Evolutionary conservation across 2,888 invertebrate species (phyloP).

Genomic region (Aspidapion aeneum): DNA sequence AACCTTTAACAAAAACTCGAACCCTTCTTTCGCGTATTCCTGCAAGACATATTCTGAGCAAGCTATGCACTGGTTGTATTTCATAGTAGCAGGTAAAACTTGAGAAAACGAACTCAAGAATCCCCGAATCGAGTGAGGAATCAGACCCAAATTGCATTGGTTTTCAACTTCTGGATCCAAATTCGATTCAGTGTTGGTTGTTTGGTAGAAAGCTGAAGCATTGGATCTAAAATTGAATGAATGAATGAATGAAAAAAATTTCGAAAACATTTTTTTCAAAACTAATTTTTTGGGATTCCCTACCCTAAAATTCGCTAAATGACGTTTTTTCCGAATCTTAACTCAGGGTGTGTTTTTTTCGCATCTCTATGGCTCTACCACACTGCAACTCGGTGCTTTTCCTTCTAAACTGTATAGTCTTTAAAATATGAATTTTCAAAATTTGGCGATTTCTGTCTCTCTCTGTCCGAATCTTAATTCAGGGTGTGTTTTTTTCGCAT

Average conservation of each 20-base stretch:
- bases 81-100: constrained; percentile 77
- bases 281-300: too few relatives aligned
- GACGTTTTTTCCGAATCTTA: too few relatives aligned
- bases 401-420: too few relatives aligned
- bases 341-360: too few relatives aligned
- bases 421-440: too few relatives aligned
- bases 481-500: too few relatives aligned
- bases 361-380: too few relatives aligned
- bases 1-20: constrained; percentile 72
- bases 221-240: constrained; percentile 48
- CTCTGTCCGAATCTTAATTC: too few relatives aligned
- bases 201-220: constrained; percentile 64
- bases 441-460: too few relatives aligned
- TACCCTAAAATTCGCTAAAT: too few relatives aligned
- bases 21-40: constrained; percentile 54
- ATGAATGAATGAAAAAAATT: background rate
- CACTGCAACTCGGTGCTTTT: too few relatives aligned
- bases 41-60: constrained; percentile 68
- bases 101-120: constrained; percentile 81
- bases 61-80: constrained; percentile 89
- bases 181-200: constrained; percentile 35
- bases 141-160: constrained; percentile 63
- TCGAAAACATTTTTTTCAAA: too few relatives aligned
- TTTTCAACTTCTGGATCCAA: constrained; percentile 24
- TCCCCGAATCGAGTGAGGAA: constrained; percentile 93